phyloP scores from a whole-genome alignment of 2,888 invertebrate species.

The Chymomyza caudatula region DNA sequence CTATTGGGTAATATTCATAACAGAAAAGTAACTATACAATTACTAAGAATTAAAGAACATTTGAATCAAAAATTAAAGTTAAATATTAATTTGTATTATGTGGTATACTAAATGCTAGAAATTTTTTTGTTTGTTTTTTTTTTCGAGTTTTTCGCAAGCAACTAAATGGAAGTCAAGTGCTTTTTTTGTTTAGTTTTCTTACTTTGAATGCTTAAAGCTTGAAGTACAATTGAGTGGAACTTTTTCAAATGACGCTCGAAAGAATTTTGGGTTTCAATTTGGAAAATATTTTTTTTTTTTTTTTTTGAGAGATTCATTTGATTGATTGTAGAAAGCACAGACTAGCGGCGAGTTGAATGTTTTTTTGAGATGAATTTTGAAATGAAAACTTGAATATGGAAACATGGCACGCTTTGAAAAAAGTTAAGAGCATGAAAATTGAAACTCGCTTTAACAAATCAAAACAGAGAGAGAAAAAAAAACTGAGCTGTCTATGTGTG shows the following conservation, averaged over 20 bases:
- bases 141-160: constrained; percentile 29
- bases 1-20: background rate
- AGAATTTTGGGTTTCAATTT: constrained; percentile 21
- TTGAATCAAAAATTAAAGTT: constrained; percentile 11
- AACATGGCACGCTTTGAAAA: constrained; percentile 61
- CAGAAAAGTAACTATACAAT: background rate
- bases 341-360: background rate
- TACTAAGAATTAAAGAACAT: background rate
- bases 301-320: constrained; percentile 19
- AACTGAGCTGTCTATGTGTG: constrained; percentile 10
- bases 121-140: background rate
- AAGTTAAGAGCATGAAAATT: constrained; percentile 38
- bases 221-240: constrained; percentile 37
- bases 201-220: constrained; percentile 16
- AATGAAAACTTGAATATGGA: constrained; percentile 36
- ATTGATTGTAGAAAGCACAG: background rate
- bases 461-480: constrained; percentile 12
- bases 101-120: background rate
- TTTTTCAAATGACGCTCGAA: constrained; percentile 64
- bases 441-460: constrained; percentile 36
- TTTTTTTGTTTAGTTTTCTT: constrained; percentile 11
- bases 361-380: constrained; percentile 20
- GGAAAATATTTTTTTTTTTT: constrained; percentile 24
- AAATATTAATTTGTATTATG: constrained; percentile 9
- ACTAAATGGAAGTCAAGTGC: constrained; percentile 24